Percentiles rank a stretch among this genome's conserved stretches.
These are phyloP conservation scores for Spilogale gracilis DNA, from an alignment of 2,113 vertebrate genomes.

Conservation along the genomic window DNA sequence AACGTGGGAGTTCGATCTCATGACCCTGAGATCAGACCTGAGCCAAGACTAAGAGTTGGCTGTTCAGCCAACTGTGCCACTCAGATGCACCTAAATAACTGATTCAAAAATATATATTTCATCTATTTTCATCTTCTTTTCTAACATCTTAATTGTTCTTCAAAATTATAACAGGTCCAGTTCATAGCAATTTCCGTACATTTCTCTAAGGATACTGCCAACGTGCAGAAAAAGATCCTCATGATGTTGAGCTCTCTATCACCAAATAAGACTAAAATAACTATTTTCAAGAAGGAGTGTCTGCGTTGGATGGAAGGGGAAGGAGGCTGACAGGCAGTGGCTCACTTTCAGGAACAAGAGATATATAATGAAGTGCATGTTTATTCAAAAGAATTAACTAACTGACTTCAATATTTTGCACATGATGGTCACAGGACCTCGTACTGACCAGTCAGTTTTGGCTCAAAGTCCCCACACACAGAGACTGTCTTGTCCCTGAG, in stretches of 20 bases:
- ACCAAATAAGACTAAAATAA: background rate
- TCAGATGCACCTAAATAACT: background rate
- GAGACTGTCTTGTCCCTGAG: background rate
- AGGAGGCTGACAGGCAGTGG: background rate
- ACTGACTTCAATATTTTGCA: background rate
- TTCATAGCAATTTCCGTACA: background rate
- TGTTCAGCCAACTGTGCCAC: background rate
- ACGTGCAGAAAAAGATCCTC: background rate
- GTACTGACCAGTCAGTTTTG: background rate
- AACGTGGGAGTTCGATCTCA: background rate
- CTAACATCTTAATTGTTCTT: background rate
- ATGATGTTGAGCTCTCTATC: background rate
- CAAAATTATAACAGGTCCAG: background rate
- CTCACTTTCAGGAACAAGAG: background rate
- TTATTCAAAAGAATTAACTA: background rate
- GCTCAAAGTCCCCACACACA: background rate
- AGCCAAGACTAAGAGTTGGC: background rate
- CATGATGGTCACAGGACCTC: background rate
- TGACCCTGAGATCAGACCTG: background rate
- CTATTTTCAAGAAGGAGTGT: background rate
- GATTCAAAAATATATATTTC: constrained; percentile 10
- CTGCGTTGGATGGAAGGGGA: background rate
- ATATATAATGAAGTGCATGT: background rate
- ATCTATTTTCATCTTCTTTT: background rate
- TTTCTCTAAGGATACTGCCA: background rate